Conservation (phyloP, 2,888 invertebrate genomes). For the Agriopis marginaria region DNA sequence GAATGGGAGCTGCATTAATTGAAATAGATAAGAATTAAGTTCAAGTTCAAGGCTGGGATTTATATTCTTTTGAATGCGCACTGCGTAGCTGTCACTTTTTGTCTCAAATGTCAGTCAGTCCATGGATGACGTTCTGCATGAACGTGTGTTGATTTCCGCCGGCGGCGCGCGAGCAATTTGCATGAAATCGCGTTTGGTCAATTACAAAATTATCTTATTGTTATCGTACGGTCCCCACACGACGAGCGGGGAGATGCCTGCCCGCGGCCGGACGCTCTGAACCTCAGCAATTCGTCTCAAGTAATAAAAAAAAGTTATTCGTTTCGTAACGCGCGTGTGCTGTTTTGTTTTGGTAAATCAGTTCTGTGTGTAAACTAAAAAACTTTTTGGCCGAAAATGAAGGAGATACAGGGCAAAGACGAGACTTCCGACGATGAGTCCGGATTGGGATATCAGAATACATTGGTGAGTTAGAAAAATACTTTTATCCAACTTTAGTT, state of each 20-base stretch:
- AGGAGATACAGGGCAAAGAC: constrained; percentile 69
- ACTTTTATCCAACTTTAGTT: constrained; percentile 63
- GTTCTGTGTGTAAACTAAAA: constrained; percentile 63
- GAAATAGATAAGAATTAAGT: constrained; percentile 49
- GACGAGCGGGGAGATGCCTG: constrained; percentile 64
- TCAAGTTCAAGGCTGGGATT: constrained; percentile 73
- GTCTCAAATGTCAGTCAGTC: constrained; percentile 73
- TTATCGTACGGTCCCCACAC: constrained; percentile 62
- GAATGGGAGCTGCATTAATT: constrained; percentile 33
- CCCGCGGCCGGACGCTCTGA: constrained; percentile 64
- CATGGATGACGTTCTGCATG: constrained; percentile 68
- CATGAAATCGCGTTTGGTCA: constrained; percentile 80
- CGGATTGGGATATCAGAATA: constrained; percentile 90
- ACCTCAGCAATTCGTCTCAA: constrained; percentile 57
- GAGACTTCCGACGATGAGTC: constrained; percentile 86
- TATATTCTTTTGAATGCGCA: constrained; percentile 61
- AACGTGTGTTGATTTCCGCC: constrained; percentile 68
- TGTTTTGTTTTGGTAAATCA: constrained; percentile 68
- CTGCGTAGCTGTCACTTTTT: constrained; percentile 59
- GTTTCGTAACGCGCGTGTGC: constrained; percentile 45
- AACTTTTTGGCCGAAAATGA: constrained; percentile 68
- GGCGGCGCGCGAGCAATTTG: constrained; percentile 72
- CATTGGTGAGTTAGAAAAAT: constrained; percentile 82
- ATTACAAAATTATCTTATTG: constrained; percentile 76
- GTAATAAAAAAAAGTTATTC: constrained; percentile 53